phyloP scores from a whole-genome alignment of 2,113 vertebrate genomes.

The Cromileptes altivelis region DNA sequence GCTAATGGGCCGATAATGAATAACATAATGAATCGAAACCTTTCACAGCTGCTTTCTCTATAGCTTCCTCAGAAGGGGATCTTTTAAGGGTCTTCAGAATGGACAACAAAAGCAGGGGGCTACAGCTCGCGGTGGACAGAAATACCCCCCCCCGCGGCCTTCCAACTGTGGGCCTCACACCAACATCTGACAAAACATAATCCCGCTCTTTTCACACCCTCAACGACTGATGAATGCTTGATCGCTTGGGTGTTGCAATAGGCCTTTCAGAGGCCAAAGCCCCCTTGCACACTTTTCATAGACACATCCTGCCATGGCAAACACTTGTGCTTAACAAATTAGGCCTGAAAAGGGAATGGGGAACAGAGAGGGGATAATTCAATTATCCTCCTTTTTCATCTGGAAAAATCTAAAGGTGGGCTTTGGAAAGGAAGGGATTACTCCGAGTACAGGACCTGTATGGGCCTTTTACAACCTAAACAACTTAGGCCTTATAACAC shows the following conservation, averaged over 20 bases:
- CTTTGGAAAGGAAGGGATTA: slow-evolving; percentile 85
- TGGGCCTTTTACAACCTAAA: slow-evolving; percentile 85
- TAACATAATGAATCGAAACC: slow-evolving; percentile 60
- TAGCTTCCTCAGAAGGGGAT: slow-evolving; percentile 69
- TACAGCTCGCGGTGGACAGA: slow-evolving; percentile 26
- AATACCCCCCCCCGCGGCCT: slow-evolving; percentile 71
- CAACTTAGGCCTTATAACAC: slow-evolving; percentile 84
- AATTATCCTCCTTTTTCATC: slow-evolving; percentile 87
- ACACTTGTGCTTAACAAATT: slow-evolving; percentile 95
- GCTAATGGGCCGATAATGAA: slow-evolving; percentile 63
- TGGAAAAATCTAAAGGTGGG: slow-evolving; percentile 86
- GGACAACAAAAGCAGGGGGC: slow-evolving; percentile 88
- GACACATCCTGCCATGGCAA: slow-evolving; percentile 89
- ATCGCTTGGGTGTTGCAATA: slow-evolving; percentile 92
- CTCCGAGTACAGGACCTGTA: slow-evolving; percentile 89
- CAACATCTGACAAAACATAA: slow-evolving; percentile 91
- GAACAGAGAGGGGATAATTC: slow-evolving; percentile 91
- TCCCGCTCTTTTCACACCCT: slow-evolving; percentile 88
- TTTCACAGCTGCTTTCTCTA: slow-evolving; percentile 64
- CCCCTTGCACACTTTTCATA: slow-evolving; percentile 82
- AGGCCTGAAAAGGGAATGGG: slow-evolving; percentile 68
- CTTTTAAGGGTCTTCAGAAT: slow-evolving; percentile 90
- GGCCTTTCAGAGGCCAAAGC: slow-evolving; percentile 90
- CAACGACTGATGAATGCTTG: slow-evolving; percentile 91
- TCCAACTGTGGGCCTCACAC: slow-evolving; percentile 84